These are phyloP conservation scores for Gnathonemus longibarbis DNA, from an alignment of 2,113 vertebrate genomes.

Conservation along the genomic window DNA sequence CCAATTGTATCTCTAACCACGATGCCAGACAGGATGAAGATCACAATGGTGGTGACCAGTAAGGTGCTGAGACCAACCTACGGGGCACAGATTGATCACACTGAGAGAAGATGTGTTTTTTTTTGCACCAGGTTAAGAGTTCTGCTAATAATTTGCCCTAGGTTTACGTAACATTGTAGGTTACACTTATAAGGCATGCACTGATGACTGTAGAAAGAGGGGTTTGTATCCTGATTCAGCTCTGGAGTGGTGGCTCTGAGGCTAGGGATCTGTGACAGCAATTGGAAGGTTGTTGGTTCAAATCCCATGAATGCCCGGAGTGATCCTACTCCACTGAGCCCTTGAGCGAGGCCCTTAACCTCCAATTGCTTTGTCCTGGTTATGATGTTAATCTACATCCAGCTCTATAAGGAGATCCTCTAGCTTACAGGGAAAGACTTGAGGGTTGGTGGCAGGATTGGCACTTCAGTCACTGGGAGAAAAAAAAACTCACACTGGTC, in stretches of 20 bases:
- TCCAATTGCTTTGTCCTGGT: too few relatives aligned
- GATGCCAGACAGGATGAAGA: constrained; percentile 44
- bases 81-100: neutral
- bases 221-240: neutral
- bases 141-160: neutral
- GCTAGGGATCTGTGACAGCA: too few relatives aligned
- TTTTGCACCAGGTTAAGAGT: neutral
- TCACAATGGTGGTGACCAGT: constrained; percentile 42
- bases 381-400: too few relatives aligned
- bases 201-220: neutral
- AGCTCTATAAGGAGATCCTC: too few relatives aligned
- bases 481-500: too few relatives aligned
- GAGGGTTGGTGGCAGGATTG: too few relatives aligned
- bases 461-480: too few relatives aligned
- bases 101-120: neutral
- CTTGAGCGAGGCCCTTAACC: too few relatives aligned
- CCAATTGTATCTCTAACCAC: constrained; percentile 47
- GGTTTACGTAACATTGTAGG: neutral
- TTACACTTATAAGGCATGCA: neutral
- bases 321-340: too few relatives aligned
- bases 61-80: constrained; percentile 60
- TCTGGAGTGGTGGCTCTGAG: neutral
- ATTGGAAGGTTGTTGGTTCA: too few relatives aligned
- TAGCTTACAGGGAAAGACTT: too few relatives aligned
- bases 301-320: too few relatives aligned